These are phyloP conservation scores for Epizoanthus stellaris DNA, from an alignment of 92 coral and sea anemone species.

Conservation along the genomic window DNA sequence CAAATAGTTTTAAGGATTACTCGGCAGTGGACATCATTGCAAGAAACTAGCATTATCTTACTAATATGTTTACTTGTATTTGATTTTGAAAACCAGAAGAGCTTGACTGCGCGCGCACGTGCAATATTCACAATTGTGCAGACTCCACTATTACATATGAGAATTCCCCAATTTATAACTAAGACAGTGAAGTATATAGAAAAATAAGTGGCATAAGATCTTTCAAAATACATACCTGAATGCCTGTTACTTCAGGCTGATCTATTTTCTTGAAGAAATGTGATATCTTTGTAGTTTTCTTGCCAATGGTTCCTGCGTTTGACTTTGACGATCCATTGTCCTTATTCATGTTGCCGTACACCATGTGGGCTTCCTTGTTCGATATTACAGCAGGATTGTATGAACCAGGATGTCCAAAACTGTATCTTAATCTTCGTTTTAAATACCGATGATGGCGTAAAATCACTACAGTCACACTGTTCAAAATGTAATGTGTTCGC, in stretches of 20 bases:
- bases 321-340: conserved; percentile 45
- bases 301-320: conserved; percentile 1
- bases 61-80: too few species aligned
- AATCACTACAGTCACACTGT: conserved; percentile 29
- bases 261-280: conserved; percentile 38
- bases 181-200: too few species aligned
- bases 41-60: too few species aligned
- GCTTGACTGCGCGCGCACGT: too few species aligned
- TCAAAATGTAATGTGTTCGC: conserved; percentile 21
- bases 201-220: too few species aligned
- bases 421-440: conserved; percentile 51
- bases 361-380: conserved; percentile 61
- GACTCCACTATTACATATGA: too few species aligned
- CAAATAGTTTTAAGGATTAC: too few species aligned
- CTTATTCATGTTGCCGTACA: conserved; percentile 50
- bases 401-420: conserved; percentile 54
- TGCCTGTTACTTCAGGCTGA: conserved; percentile 39
- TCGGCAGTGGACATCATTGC: too few species aligned
- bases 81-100: too few species aligned
- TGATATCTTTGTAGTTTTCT: conserved; percentile 26
- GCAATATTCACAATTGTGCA: too few species aligned
- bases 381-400: conserved; percentile 59
- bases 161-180: too few species aligned
- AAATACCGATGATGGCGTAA: conserved; percentile 35
- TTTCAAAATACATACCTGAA: conserved; percentile 34